These are phyloP conservation scores for Myioborus melanocephalus DNA, from an alignment of 2,797 vertebrate species.

Conservation along the genomic window DNA sequence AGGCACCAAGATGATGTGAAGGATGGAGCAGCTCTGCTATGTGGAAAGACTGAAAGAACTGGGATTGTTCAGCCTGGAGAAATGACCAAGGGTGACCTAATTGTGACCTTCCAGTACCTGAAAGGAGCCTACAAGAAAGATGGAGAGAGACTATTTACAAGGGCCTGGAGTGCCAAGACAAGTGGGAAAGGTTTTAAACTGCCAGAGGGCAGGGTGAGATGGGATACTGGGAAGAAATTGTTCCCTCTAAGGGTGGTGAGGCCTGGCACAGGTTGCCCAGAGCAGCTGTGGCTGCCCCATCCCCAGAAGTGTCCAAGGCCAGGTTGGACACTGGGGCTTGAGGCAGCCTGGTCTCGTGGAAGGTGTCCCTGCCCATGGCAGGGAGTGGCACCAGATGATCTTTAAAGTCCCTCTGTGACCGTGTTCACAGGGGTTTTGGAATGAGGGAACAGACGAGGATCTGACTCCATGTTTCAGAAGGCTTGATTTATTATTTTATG, in stretches of 20 bases:
- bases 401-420: background rate
- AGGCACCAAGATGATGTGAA: background rate
- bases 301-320: background rate
- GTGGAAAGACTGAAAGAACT: background rate
- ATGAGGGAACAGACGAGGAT: too few relatives aligned
- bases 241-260: background rate
- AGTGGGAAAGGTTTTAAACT: background rate
- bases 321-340: background rate
- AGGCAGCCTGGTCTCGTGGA: fast-evolving
- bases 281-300: background rate
- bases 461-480: too few relatives aligned
- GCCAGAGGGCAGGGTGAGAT: background rate
- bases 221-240: background rate
- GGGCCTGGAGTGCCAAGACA: background rate
- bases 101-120: background rate
- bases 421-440: too few relatives aligned
- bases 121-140: background rate
- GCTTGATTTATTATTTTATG: too few relatives aligned
- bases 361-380: background rate
- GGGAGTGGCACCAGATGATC: fast-evolving
- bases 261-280: background rate
- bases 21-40: background rate
- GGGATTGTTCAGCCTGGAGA: background rate
- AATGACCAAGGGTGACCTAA: background rate
- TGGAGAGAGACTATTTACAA: background rate